Conservation (phyloP, 2,113 vertebrate species). For the Peucedramus taeniatus region DNA sequence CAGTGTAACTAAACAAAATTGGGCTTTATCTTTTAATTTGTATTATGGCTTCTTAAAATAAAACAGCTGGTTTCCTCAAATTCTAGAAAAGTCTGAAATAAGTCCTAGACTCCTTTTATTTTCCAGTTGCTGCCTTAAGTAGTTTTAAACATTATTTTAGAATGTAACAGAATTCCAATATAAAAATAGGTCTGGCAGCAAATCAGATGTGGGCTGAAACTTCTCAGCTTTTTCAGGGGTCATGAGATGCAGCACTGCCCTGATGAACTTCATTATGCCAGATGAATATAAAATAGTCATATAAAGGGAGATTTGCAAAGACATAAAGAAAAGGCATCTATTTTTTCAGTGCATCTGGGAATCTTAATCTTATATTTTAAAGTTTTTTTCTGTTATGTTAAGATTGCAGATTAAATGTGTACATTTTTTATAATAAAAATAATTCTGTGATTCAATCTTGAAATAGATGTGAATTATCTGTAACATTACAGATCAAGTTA, state of each 20-base stretch:
- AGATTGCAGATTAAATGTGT: not conserved
- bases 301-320: not conserved
- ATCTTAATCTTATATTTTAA: not conserved
- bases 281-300: not conserved
- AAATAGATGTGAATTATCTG: not conserved
- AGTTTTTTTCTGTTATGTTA: not conserved
- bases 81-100: not conserved
- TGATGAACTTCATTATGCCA: conserved; percentile 29
- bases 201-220: conserved; percentile 6
- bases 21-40: not conserved
- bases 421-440: not conserved
- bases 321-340: not conserved
- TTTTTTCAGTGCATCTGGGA: not conserved
- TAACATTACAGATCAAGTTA: not conserved
- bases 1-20: not conserved
- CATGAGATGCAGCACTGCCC: not conserved
- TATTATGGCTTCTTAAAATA: not conserved
- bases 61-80: not conserved
- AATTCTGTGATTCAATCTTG: not conserved
- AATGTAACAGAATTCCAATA: not conserved
- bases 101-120: not conserved
- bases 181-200: not conserved
- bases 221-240: not conserved
- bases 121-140: not conserved
- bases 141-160: not conserved